A percentile compares a stretch with the other conserved stretches of the same genome.
These are phyloP conservation scores for Dallia pectoralis DNA, from an alignment of 2,797 vertebrate species.

Conservation along the genomic window DNA sequence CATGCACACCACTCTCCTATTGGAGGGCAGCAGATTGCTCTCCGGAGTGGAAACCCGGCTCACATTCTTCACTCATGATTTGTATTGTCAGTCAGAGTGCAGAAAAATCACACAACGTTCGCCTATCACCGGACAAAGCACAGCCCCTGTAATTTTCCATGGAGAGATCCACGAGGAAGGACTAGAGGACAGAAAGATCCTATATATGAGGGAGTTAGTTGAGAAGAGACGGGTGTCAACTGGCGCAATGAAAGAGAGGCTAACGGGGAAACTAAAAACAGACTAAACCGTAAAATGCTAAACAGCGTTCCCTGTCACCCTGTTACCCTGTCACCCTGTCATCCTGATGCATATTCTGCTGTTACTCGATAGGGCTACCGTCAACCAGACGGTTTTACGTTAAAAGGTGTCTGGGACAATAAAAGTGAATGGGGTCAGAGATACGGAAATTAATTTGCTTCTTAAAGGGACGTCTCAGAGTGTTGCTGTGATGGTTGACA, in stretches of 20 bases:
- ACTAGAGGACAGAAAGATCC: not conserved
- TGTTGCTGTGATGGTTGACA: conserved; percentile 11
- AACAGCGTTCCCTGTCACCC: not conserved
- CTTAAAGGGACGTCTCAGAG: conserved; percentile 17
- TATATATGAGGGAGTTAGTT: not conserved
- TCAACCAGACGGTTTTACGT: not conserved
- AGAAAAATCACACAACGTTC: not conserved
- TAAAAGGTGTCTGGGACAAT: conserved; percentile 17
- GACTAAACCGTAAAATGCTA: no score
- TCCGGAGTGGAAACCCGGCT: conserved; percentile 59
- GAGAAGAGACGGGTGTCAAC: not conserved
- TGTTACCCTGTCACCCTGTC: no score
- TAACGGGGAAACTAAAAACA: no score
- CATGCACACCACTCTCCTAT: conserved; percentile 31
- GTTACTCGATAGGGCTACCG: not conserved
- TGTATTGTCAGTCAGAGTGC: conserved; percentile 21
- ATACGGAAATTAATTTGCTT: conserved; percentile 21
- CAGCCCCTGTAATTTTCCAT: conserved; percentile 42
- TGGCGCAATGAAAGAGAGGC: no score
- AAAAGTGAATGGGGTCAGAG: conserved; percentile 13
- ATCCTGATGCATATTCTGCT: not conserved
- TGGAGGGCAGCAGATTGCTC: conserved; percentile 49
- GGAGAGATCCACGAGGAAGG: not conserved
- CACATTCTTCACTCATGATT: conserved; percentile 60
- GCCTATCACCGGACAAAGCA: conserved; percentile 9